phyloP scores from a whole-genome alignment of 1,140 invertebrate species.

The Drosophila fuyamai region DNA sequence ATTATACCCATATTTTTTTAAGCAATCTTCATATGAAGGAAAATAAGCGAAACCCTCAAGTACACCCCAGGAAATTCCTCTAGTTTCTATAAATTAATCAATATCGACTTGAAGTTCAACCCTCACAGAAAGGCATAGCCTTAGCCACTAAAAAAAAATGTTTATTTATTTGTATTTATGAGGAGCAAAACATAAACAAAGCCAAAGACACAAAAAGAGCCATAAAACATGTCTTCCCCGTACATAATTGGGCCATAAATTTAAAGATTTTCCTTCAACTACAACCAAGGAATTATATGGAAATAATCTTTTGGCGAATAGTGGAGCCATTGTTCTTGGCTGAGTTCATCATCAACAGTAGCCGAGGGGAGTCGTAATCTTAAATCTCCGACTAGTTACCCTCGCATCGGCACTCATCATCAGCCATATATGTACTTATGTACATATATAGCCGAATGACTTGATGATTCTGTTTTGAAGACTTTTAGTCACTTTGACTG shows the following conservation, averaged over 20 bases:
- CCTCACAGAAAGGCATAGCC: slow-evolving; percentile 4
- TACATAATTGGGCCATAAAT: slow-evolving; percentile 75
- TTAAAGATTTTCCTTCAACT: slow-evolving; percentile 47
- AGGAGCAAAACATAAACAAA: slow-evolving; percentile 52
- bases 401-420: slow-evolving; percentile 32
- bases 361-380: slow-evolving; percentile 34
- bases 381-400: slow-evolving; percentile 45
- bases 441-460: not conserved
- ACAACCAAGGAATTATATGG: slow-evolving; percentile 48
- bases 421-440: slow-evolving; percentile 3
- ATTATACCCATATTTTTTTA: not conserved
- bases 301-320: slow-evolving; percentile 55
- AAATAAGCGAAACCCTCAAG: not conserved
- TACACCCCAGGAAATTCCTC: not conserved
- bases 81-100: slow-evolving; percentile 47
- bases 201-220: slow-evolving; percentile 34
- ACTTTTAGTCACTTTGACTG: slow-evolving; percentile 30
- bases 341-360: slow-evolving; percentile 54
- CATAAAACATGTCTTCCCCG: slow-evolving; percentile 73
- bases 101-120: slow-evolving; percentile 36
- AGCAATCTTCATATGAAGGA: not conserved
- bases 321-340: slow-evolving; percentile 37
- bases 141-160: slow-evolving; percentile 13
- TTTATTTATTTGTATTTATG: slow-evolving; percentile 45
- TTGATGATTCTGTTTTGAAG: slow-evolving; percentile 20